Evolutionary conservation across 2,888 invertebrate species (phyloP).

Genomic region (Drosophila nr. perissopoda): DNA sequence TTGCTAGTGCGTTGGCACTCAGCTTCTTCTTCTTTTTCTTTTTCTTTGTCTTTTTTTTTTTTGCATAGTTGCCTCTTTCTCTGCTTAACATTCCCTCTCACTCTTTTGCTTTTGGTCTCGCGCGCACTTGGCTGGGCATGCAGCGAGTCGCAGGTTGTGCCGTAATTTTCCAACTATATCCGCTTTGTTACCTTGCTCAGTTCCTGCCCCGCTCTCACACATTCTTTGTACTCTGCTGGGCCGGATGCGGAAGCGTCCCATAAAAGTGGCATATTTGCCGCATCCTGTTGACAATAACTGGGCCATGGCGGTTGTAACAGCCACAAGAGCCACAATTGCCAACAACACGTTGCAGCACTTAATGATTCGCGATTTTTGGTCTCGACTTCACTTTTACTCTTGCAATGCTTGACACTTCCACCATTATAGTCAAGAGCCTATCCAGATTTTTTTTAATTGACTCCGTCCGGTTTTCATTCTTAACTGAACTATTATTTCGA

Average conservation of each 20-base stretch:
- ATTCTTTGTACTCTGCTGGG: constrained; percentile 15
- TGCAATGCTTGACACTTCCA: background rate
- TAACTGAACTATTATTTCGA: no score
- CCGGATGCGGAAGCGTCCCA: constrained; percentile 72
- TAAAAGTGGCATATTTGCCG: constrained; percentile 80
- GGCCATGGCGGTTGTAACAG: constrained; percentile 42
- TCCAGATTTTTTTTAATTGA: background rate
- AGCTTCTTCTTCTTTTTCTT: constrained; percentile 35
- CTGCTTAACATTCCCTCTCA: background rate
- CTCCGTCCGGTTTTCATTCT: background rate
- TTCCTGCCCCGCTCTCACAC: constrained; percentile 22
- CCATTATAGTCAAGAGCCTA: background rate
- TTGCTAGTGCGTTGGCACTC: constrained; percentile 59
- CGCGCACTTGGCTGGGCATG: constrained; percentile 32
- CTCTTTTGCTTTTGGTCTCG: background rate
- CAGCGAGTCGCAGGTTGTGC: constrained; percentile 70
- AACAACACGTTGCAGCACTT: constrained; percentile 29
- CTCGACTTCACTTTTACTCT: constrained; percentile 14
- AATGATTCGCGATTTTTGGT: constrained; percentile 49
- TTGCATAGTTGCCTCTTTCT: constrained; percentile 23
- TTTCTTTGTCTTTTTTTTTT: constrained; percentile 1
- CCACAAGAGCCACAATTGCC: constrained; percentile 6
- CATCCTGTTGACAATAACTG: constrained; percentile 80
- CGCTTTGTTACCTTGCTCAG: constrained; percentile 65
- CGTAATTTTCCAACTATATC: constrained; percentile 79